Evolutionary conservation across 2,797 vertebrate genomes (phyloP), one percentile per base, ranked within the genome.

Genomic region (Danio albolineatus): DNA sequence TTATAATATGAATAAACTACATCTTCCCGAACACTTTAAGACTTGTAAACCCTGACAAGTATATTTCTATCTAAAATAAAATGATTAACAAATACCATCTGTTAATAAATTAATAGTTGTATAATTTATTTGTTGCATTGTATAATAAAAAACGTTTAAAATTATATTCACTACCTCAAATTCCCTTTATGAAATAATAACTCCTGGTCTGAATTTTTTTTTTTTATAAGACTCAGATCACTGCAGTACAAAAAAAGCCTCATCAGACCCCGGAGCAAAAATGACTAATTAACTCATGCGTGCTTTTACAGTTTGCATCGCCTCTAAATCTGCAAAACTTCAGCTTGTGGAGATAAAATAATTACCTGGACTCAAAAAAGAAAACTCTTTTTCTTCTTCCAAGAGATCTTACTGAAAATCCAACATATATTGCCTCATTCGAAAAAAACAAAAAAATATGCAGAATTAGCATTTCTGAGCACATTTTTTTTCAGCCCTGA

Each of bases 401-500:
- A 48, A n/a, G 3, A 60, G n/a, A 70, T 51, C 66, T 78, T 70
- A 39, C 54, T n/a, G 14, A 60, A 76, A 70, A 70, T 12, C 21
- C 8, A 21, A 70, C 4, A 78, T 43, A 41, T 51, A 21, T 78
- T 78, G 56, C 76, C 17, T 71, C 66, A 61, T 53, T 51, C 13
- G 0, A 5, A 14, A 74, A 60, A 5, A 9, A 61, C 36, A 61
- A 38, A 9, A 39, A 10, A 4, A 78, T 39, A 41, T 60, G 54
- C 44, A 51, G 46, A n/a, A 78, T 60, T 51, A 60, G 66, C 76
- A 70, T 53, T 70, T 51, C 44, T 53, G 54, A 78, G 76, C 44
- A 61, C n/a, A 73, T 38, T 76, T 70, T 53, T n/a, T 53, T 4
- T 16, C 10, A 51, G 48, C n/a, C 6, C 36, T 7, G 4, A 49